Evolutionary conservation across 2,888 invertebrate species (phyloP).

Genomic region (Clostera curtula): DNA sequence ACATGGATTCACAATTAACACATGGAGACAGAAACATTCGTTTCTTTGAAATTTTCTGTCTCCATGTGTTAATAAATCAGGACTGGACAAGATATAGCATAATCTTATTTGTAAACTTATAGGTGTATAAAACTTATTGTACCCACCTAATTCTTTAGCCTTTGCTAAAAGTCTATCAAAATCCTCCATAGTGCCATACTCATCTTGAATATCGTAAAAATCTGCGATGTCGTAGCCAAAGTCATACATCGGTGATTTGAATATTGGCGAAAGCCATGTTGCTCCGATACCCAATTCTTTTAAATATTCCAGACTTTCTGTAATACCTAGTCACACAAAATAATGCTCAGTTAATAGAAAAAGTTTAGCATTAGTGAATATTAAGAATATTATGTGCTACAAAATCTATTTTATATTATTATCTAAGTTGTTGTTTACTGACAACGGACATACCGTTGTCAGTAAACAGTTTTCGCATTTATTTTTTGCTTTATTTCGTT

Average conservation of each 20-base stretch:
- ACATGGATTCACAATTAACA: too few species aligned
- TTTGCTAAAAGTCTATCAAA: constrained; percentile 76
- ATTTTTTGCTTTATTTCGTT: not conserved
- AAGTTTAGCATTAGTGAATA: too few species aligned
- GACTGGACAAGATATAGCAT: too few species aligned
- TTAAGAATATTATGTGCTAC: too few species aligned
- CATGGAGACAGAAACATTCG: too few species aligned
- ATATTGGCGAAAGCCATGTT: constrained; percentile 86
- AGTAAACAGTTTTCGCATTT: not conserved
- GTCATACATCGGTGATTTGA: constrained; percentile 84
- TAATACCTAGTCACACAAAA: constrained; percentile 67
- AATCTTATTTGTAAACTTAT: too few species aligned
- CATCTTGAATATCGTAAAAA: constrained; percentile 79
- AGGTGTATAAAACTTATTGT: not conserved
- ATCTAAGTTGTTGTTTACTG: too few species aligned
- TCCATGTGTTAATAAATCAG: too few species aligned
- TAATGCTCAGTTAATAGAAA: constrained; percentile 1
- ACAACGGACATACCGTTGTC: not conserved
- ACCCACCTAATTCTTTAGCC: constrained; percentile 68
- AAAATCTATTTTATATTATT: too few species aligned
- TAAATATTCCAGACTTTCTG: constrained; percentile 77
- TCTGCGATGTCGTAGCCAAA: constrained; percentile 88
- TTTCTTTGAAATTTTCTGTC: too few species aligned
- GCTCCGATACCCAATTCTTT: constrained; percentile 79
- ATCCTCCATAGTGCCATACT: constrained; percentile 83